Conservation (phyloP, 2,113 vertebrate species). For the Crypturellus undulatus region DNA sequence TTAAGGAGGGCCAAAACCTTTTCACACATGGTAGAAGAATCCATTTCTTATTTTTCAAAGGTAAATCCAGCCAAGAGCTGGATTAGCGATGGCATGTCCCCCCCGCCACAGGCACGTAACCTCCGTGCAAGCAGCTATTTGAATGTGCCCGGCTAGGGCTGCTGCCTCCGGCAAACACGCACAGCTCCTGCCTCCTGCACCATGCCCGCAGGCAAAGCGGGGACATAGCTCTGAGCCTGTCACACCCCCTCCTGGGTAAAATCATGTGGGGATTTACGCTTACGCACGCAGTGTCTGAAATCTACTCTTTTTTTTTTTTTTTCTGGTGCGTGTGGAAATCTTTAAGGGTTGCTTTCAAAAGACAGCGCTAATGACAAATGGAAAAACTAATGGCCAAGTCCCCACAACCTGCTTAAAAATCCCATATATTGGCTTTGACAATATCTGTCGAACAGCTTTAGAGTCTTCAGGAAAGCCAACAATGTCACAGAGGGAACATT, state of each 20-base stretch:
- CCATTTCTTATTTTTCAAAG: constrained; percentile 48
- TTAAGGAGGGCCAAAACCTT: constrained; percentile 44
- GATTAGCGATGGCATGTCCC: constrained; percentile 47
- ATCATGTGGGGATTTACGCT: not conserved
- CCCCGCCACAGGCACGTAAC: constrained; percentile 46
- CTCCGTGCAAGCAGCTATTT: not conserved
- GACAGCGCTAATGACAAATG: not conserved
- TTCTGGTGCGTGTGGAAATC: not conserved
- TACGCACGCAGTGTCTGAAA: not conserved
- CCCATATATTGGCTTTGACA: not conserved
- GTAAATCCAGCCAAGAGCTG: constrained; percentile 45
- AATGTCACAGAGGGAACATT: not conserved
- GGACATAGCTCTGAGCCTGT: not conserved
- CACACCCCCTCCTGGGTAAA: not conserved
- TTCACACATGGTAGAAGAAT: constrained; percentile 19
- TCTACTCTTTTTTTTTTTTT: no score
- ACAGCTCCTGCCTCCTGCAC: not conserved
- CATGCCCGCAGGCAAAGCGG: accelerated
- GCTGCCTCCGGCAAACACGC: not conserved
- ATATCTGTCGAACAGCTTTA: not conserved
- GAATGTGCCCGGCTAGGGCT: not conserved
- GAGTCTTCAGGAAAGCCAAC: not conserved
- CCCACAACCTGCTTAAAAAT: not conserved
- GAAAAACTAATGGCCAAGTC: not conserved
- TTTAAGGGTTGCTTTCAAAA: not conserved